Evolutionary conservation across 2,888 invertebrate species (phyloP).

Genomic region (Lasioglossum calceatum): DNA sequence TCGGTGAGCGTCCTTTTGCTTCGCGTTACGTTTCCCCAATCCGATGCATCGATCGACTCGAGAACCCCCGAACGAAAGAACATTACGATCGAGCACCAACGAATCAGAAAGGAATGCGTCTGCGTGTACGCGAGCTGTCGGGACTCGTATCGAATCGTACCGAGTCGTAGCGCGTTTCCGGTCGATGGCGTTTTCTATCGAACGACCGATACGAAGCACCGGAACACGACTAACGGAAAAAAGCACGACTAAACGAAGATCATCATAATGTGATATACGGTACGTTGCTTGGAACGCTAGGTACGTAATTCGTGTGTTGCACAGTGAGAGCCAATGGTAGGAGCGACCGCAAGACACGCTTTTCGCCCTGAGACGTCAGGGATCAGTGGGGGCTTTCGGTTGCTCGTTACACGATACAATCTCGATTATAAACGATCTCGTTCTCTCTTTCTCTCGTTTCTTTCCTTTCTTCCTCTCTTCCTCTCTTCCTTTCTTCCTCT

Average conservation of each 20-base stretch:
- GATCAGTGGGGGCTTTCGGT: conserved; percentile 18
- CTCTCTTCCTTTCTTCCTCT: neutral
- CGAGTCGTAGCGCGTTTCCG: conserved; percentile 6
- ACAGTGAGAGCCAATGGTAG: conserved; percentile 69
- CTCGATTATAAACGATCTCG: conserved; percentile 43
- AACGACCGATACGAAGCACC: conserved; percentile 17
- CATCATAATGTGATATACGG: conserved; percentile 56
- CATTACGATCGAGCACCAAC: conserved; percentile 16
- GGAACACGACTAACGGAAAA: conserved; percentile 7
- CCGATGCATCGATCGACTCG: conserved; percentile 3
- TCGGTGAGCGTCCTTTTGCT: neutral
- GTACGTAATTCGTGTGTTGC: conserved; percentile 64
- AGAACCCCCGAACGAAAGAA: neutral
- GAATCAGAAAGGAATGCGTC: conserved; percentile 22
- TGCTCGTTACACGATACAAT: conserved; percentile 10
- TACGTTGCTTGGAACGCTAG: conserved; percentile 65
- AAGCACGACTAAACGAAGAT: conserved; percentile 59
- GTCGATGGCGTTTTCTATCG: neutral
- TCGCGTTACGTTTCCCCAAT: neutral
- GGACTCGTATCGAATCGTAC: neutral
- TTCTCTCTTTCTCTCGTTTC: neutral
- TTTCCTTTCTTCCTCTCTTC: neutral
- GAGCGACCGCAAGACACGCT: conserved; percentile 58
- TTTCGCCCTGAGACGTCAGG: conserved; percentile 27
- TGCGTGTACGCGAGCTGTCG: conserved; percentile 7